These are phyloP conservation scores for Speoplatyrhinus poulsoni DNA, from an alignment of 2,113 vertebrate genomes.

Conservation along the genomic window DNA sequence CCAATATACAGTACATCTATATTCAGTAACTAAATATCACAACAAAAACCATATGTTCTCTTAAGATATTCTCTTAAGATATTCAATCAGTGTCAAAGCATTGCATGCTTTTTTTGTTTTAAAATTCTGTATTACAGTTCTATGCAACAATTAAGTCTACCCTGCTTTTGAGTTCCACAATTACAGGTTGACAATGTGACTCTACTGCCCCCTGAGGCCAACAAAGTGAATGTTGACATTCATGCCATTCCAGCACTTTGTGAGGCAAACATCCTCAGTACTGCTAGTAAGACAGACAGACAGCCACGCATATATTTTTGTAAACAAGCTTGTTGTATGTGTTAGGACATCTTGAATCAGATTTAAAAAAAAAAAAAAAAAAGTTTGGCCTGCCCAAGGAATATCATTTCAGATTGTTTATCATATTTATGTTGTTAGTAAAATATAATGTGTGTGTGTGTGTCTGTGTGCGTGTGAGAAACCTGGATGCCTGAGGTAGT, in stretches of 20 bases:
- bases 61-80: background rate
- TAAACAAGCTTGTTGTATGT: slow-evolving; percentile 4
- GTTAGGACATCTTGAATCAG: slow-evolving; percentile 14
- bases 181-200: slow-evolving; percentile 14
- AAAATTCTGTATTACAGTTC: too few species aligned
- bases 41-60: too few species aligned
- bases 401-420: too few species aligned
- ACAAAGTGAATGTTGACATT: slow-evolving; percentile 23
- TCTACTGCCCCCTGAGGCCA: slow-evolving; percentile 56
- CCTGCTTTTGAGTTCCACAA: too few species aligned
- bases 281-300: slow-evolving; percentile 19
- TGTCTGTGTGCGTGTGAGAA: background rate
- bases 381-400: background rate
- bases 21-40: too few species aligned
- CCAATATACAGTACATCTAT: too few species aligned
- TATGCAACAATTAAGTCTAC: too few species aligned
- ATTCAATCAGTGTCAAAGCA: background rate
- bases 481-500: slow-evolving; percentile 99
- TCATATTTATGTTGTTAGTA: background rate
- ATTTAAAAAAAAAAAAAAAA: background rate
- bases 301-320: slow-evolving; percentile 5
- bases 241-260: slow-evolving; percentile 29
- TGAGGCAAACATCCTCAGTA: slow-evolving; percentile 5
- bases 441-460: slow-evolving; percentile 2
- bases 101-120: too few species aligned